Evolutionary conservation across 2,888 invertebrate genomes (phyloP), one percentile per base, ranked within the genome.

Genomic region (Anorthoa munda): DNA sequence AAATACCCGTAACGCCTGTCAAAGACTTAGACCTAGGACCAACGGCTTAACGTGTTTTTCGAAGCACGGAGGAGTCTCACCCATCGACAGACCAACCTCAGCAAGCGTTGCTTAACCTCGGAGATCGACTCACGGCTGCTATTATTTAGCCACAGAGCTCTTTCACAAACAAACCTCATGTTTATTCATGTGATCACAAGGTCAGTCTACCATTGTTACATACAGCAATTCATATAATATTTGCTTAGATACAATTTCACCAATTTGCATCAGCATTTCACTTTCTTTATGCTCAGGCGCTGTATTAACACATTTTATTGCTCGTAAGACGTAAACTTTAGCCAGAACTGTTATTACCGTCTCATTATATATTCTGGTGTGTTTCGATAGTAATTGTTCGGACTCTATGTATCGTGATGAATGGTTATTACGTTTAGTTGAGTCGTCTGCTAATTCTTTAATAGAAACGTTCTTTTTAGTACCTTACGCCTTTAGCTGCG

Each of bases 191-290:
- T 51, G 69, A 77, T 77, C 68, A 83, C 83, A 84, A 82, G 84
- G 78, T 82, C 78, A 68, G 55, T 66, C 69, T 55, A 58, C 46
- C 61, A 79, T 86, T 86, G 79, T 86, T 77, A 75, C 72, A 81
- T 71, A 72, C 79, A 72, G 79, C 80, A 78, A 86, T 79, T 86
- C 86, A 86, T 86, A 81, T 76, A 83, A 81, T 84, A 80, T 85
- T 85, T 86, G 61, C 74, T 78, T 76, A 74, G 73, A 79, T 79
- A 75, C 64, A 86, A 90, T 90, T 91, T 91, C 90, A 89, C 89
- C 88, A 85, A 92, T 89, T 88, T 89, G 86, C 88, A 90, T 90
- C 86, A 80, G 79, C 78, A 81, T 91, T 91, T 91, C 90, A 90
- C 92, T 91, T 91, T 92, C 90, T 84, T 89, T 79, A 66, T 76